Evolutionary conservation across 1,140 invertebrate genomes (phyloP), one percentile per base, ranked within the genome.

Genomic region (Lineus longissimus): DNA sequence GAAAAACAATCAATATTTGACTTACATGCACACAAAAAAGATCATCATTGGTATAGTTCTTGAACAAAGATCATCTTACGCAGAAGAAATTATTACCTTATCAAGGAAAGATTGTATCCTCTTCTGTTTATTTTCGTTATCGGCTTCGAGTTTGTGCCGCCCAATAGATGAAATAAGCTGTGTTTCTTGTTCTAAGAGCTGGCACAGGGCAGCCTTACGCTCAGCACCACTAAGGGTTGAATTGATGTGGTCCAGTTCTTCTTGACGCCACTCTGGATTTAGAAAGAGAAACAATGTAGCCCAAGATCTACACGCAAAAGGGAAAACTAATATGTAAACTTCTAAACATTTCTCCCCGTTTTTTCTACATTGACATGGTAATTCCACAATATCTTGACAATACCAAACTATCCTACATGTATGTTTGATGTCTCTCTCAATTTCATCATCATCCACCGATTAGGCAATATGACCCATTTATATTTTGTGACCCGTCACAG

Each of bases 161-260:
- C 79, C 81, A 59, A 83, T 82, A 36, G 79, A 77, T 7, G 78
- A 73, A 43, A 83, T 75, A 2, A 82, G 75, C 59, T 81, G 75
- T 30, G 80, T 80, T 65, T 83, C 80, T 63, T 82, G 78, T n/a
- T 82, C 80, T 36, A 82, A 59, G 25, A 83, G 63, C 74, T 80
- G 75, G 63, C 75, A 82, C 17, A 82, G 57, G 0, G 80, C 81
- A 19, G 82, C 82, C 61, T 82, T 83, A 17, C 77, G 62, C 57
- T 82, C 81, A 9, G 81, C 80, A 27, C 76, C 80, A 31, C 65
- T 70, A 55, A 77, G 63, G 0, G 69, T 75, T 0, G 57, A 58
- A 62, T 82, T 75, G 19, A 83, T 82, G 31, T 75, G 65, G 41
- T 76, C 74, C 23, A 81, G 54, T 67, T 82, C 80, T 63, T 81